Base-by-base conservation (phyloP, 37 sponge, comb jelly and placozoan species). In the Lycopodina hypogea region DNA sequence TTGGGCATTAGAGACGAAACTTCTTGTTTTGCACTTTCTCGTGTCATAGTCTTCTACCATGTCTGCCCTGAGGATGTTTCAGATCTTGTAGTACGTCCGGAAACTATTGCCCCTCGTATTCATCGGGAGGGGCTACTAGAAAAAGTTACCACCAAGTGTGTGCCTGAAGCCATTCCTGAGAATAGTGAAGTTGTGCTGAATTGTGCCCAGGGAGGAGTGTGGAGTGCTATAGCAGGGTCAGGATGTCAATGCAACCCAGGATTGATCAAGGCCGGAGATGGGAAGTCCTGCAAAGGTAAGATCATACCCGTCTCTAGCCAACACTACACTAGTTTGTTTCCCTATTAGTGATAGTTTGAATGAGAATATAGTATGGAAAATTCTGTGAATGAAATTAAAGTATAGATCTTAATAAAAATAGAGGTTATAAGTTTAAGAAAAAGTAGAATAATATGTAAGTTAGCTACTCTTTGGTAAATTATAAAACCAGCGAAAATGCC, bases 1-100 rank as follows among this genome's bases (percentile, higher is more conserved):
- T 23, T 87, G 28, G 76, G 77, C 24, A n/a, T 81, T 15, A 14
- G 9, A 41, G 82, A 81, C 32, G 29, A 23, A 58, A 79, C 75
- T 63, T 39, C 87, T 11, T 87, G 87, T n/a, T 69, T 34, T 68
- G 15, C 8, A 69, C 81, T 36, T 15, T 26, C n/a, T 50, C 69
- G 77, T 36, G 35, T 87, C 24, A n/a, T 76, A 32, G 82, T 87
- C 33, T 87, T 70, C 55, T 87, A 87, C 56, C 40, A 75, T 69
- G 76, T 81, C 30, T 87, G 87, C 69, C 80, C 75, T 35, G 52
- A 15, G n/a, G 79, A 52, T 23, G 66, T 35, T 36, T 45, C 52
- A 6, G 79, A 53, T 64, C 39, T 67, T n/a, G 39, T 68, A 0
- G 42, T 57, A 35, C 79, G 69, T 7, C 68, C 79, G 40, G 68